Evolutionary conservation across 2,888 invertebrate genomes (phyloP), one percentile per base, ranked within the genome.

Genomic region (Oxytorus armatus): DNA sequence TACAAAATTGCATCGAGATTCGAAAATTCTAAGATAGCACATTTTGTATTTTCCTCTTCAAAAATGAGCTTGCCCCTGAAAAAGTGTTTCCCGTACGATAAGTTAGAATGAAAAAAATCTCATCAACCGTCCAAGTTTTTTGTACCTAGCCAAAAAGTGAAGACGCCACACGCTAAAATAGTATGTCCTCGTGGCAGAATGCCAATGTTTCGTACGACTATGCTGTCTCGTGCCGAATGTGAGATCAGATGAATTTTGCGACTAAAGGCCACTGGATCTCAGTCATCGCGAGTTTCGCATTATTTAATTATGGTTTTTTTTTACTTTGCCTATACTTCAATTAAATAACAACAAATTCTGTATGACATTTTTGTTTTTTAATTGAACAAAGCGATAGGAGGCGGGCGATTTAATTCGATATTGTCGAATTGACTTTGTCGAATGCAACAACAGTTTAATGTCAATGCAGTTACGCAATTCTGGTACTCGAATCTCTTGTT

Each of bases 141-240:
- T 65, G 65, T 61, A 18, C 18, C 59, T 39, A 49, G 29, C 18
- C 16, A 59, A 33, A 49, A 49, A 3, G 16, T 14, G 11, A 49
- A 66, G 53, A 59, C 57, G 68, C 68, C 76, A 65, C 55, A 69
- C 66, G 68, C 79, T 77, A 79, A 82, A 76, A 79, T 76, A 11
- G 76, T 72, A 63, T 33, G 21, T 47, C 51, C 29, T 82, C 11
- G 47, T 76, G 82, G 82, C 82, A 73, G 18, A 18, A 10, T 79
- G 82, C 82, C 82, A 77, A 25, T 36, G 5, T 49, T 16, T 42
- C 57, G 49, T 44, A 29, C 39, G 63, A 61, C 51, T 44, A 11
- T n/a, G n/a, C 10, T 11, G 23, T 51, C 69, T 42, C 49, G 76
- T 51, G 65, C 16, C 3, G 33, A 61, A 16, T 51, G 55, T 11